These are phyloP conservation scores for Tinea pellionella DNA, from an alignment of 2,888 invertebrate species.

Conservation along the genomic window DNA sequence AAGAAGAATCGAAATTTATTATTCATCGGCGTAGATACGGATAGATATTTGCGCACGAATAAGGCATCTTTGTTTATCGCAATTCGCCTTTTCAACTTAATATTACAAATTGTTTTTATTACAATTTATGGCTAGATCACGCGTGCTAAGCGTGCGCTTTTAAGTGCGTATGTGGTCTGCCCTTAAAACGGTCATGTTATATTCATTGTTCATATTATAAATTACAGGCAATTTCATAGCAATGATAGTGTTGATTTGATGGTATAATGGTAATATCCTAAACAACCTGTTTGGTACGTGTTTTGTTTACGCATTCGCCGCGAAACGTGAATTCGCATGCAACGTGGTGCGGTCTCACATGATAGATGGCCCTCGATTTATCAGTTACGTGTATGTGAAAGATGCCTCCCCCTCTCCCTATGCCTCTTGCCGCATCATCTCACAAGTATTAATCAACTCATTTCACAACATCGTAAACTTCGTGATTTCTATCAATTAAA, in stretches of 20 bases:
- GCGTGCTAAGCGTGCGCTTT: no score
- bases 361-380: constrained; percentile 43
- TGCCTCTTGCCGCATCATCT: constrained; percentile 28
- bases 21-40: constrained; percentile 62
- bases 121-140: no score
- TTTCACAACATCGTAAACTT: constrained; percentile 22
- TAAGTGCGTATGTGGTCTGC: no score
- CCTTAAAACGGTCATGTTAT: background rate
- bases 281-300: background rate
- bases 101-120: background rate
- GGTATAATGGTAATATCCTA: background rate
- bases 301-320: constrained; percentile 15
- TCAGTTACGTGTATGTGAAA: constrained; percentile 23
- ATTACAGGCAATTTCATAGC: background rate
- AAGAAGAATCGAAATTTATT: constrained; percentile 46
- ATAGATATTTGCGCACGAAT: constrained; percentile 58
- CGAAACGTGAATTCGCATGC: constrained; percentile 38
- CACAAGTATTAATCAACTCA: constrained; percentile 42
- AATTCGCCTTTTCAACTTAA: constrained; percentile 13
- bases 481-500: constrained; percentile 28
- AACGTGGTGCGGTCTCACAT: constrained; percentile 28
- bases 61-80: constrained; percentile 58
- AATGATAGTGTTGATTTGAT: background rate
- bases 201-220: background rate
- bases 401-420: constrained; percentile 14